These are phyloP conservation scores for Nothobranchius furzeri DNA, from an alignment of 2,113 vertebrate genomes.

Conservation along the genomic window DNA sequence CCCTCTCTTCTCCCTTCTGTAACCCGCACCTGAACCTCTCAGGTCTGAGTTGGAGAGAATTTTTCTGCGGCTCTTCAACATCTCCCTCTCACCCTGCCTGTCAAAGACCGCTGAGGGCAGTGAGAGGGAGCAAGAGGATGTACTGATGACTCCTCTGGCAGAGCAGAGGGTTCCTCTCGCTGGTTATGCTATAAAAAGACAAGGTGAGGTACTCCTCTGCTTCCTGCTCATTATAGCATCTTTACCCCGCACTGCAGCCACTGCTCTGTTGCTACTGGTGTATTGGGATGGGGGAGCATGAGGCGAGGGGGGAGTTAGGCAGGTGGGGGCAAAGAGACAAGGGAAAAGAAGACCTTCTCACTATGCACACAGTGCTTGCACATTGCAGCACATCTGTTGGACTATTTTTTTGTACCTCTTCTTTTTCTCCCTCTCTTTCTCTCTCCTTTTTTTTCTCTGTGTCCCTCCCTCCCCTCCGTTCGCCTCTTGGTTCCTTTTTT, in stretches of 20 bases:
- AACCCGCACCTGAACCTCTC: slow-evolving; percentile 75
- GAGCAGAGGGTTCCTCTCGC: slow-evolving; percentile 77
- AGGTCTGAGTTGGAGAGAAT: slow-evolving; percentile 67
- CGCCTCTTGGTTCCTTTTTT: slow-evolving; percentile 91
- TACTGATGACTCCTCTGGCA: slow-evolving; percentile 72
- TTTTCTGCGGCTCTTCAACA: slow-evolving; percentile 72
- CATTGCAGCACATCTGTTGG: slow-evolving; percentile 91
- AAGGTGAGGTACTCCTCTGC: slow-evolving; percentile 79
- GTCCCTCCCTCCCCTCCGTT: slow-evolving; percentile 57
- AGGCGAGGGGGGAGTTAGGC: slow-evolving; percentile 42
- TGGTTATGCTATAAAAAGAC: slow-evolving; percentile 82
- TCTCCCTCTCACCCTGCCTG: slow-evolving; percentile 78
- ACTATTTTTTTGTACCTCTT: slow-evolving; percentile 78
- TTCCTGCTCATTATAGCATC: slow-evolving; percentile 77
- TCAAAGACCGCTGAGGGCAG: slow-evolving; percentile 73
- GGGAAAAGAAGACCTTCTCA: slow-evolving; percentile 78
- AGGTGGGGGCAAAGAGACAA: slow-evolving; percentile 63
- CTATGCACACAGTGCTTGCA: slow-evolving; percentile 87
- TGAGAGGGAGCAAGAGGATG: slow-evolving; percentile 53
- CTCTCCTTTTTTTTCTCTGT: slow-evolving; percentile 30
- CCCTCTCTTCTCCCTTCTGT: slow-evolving; percentile 59
- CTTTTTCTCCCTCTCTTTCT: slow-evolving; percentile 20
- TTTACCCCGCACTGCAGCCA: slow-evolving; percentile 69
- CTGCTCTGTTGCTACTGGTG: slow-evolving; percentile 77
- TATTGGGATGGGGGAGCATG: slow-evolving; percentile 53